A percentile compares a stretch with the other conserved stretches of the same genome.
phyloP scores from a whole-genome alignment of 2,888 invertebrate species.

The Napeogenes sylphis region DNA sequence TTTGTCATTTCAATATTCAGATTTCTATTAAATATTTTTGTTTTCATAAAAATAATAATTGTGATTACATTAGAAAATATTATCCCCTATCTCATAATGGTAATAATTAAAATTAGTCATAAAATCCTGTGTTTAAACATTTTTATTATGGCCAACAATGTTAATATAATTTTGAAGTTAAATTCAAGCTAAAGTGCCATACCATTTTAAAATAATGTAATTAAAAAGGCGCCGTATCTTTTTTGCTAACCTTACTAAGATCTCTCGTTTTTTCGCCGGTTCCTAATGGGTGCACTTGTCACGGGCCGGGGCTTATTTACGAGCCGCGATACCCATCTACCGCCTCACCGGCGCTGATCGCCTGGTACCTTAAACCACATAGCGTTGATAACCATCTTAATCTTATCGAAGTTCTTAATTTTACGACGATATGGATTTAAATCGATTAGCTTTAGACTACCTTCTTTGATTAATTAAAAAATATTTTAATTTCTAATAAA shows the following conservation, averaged over 20 bases:
- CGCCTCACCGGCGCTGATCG: constrained; percentile 33
- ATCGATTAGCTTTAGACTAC: constrained; percentile 1
- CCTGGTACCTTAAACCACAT: constrained; percentile 31
- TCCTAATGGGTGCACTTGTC: constrained; percentile 67
- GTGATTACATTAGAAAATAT: too few relatives aligned
- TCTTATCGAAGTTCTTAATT: constrained; percentile 12
- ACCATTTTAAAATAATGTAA: background rate
- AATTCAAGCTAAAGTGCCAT: background rate
- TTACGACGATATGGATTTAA: constrained; percentile 5
- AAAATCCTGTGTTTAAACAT: too few relatives aligned
- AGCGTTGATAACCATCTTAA: constrained; percentile 19
- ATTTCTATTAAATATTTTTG: too few relatives aligned
- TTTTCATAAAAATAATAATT: too few relatives aligned
- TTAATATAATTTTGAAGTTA: too few relatives aligned
- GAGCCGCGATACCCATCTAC: constrained; percentile 57
- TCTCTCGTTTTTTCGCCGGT: constrained; percentile 39
- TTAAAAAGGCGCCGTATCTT: constrained; percentile 12
- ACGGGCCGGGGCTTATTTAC: constrained; percentile 60
- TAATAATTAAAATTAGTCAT: too few relatives aligned
- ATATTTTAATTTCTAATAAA: background rate
- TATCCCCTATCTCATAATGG: too few relatives aligned
- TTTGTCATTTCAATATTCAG: too few relatives aligned
- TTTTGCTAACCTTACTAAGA: constrained; percentile 38
- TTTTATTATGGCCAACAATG: too few relatives aligned
- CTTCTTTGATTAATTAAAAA: background rate